Conservation (phyloP, 2,888 invertebrate species). For the Micoletzkya japonica region DNA sequence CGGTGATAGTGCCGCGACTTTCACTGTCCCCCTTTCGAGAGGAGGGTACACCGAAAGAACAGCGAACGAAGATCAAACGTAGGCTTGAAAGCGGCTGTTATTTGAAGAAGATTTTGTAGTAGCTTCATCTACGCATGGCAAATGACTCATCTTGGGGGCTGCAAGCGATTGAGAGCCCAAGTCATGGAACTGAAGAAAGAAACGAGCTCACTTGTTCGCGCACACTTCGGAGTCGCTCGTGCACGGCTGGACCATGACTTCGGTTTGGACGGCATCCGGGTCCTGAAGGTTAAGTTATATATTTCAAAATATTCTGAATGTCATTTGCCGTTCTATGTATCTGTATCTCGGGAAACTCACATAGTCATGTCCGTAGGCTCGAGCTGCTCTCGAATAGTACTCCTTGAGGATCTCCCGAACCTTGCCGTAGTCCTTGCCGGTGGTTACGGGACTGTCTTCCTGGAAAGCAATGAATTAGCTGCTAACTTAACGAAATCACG, state of each 20-base stretch:
- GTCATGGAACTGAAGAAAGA: neutral
- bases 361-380: slow-evolving; percentile 50
- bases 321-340: neutral
- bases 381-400: slow-evolving; percentile 49
- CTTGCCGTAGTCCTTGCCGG: slow-evolving; percentile 41
- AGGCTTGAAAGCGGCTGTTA: too few species aligned
- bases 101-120: too few species aligned
- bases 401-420: slow-evolving; percentile 46
- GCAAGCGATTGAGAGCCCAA: too few species aligned
- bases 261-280: slow-evolving; percentile 11
- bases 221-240: slow-evolving; percentile 11
- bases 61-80: too few species aligned
- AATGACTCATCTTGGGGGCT: too few species aligned
- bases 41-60: too few species aligned
- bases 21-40: too few species aligned
- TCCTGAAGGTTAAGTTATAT: slow-evolving; percentile 1
- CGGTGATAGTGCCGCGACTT: too few species aligned
- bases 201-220: slow-evolving; percentile 20
- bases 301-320: neutral
- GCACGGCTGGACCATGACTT: slow-evolving; percentile 15
- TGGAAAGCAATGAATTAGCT: neutral
- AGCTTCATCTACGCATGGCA: too few species aligned
- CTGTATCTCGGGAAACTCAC: slow-evolving; percentile 30
- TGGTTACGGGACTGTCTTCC: slow-evolving; percentile 5
- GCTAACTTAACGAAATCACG: too few species aligned